Base-by-base conservation (phyloP, 2,888 invertebrate species). In the Morpho achilles region DNA sequence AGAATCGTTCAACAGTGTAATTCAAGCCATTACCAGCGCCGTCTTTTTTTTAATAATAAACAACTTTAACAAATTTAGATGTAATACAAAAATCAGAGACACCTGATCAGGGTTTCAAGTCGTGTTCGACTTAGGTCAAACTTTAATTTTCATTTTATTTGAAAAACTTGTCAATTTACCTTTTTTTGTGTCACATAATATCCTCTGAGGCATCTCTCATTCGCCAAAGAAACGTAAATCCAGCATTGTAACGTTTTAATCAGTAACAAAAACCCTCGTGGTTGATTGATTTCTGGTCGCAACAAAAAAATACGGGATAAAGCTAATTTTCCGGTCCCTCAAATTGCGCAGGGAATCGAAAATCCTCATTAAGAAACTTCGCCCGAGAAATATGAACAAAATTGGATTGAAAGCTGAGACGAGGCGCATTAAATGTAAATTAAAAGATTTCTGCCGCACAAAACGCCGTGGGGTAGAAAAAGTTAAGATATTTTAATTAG, bases 271-370 rank as follows among this genome's bases (percentile, higher is more conserved):
- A 59, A 57, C 7, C n/a, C 45, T 54, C 45, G 16, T 41, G 46
- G 41, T 42, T 52, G 54, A 62, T 57, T 49, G 54, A 59, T 57
- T 47, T 46, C 45, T 53, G 53, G 10, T 39, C 53, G 16, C 50
- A 51, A 58, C 46, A 22, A 56, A 62, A 55, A 55, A 49, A 49
- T 48, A 53, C 52, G 52, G 57, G 60, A 65, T 58, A 56, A 54
- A 61, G 57, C 58, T 62, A 66, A 67, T 64, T 67, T 64, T 64
- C 67, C 66, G 64, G 59, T 59, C 58, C 55, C 58, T 54, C 51
- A 62, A 53, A 61, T 66, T 61, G 50, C 57, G 60, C 47, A 56
- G 58, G 50, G 54, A 58, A 59, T 64, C 56, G 59, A 59, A 61
- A 63, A 59, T 61, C 52, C 60, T 66, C 60, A 64, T 67, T 67